Conservation (phyloP, 2,888 invertebrate species). For the Calameuta filiformis region DNA sequence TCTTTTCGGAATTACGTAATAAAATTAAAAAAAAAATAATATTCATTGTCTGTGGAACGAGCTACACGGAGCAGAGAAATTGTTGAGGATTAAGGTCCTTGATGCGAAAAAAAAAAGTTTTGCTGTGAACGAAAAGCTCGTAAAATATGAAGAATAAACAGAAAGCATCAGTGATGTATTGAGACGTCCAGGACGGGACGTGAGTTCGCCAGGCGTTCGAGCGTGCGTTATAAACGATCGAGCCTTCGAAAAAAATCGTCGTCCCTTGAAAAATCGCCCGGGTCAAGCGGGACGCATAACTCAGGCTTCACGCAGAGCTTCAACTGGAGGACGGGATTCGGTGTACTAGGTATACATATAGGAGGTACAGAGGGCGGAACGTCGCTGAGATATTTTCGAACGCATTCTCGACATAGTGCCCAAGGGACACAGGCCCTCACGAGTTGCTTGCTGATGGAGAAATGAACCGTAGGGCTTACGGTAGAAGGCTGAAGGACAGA, state of each 20-base stretch:
- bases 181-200: constrained; percentile 20
- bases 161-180: constrained; percentile 22
- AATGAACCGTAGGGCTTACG: not conserved
- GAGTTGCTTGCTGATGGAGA: not conserved
- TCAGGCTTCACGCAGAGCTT: constrained; percentile 7
- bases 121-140: not conserved
- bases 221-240: constrained; percentile 19
- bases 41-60: not conserved
- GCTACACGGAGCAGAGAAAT: not conserved
- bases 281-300: constrained; percentile 25
- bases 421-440: not conserved
- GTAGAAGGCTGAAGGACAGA: not conserved
- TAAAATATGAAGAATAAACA: constrained; percentile 24
- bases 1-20: not conserved
- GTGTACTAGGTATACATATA: not conserved
- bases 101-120: not conserved
- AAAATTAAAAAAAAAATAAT: not conserved
- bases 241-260: constrained; percentile 22
- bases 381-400: constrained; percentile 3
- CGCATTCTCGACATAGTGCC: not conserved
- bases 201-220: constrained; percentile 18
- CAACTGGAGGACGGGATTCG: not conserved
- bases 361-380: not conserved
- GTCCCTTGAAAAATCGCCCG: constrained; percentile 23
- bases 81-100: not conserved